These are phyloP conservation scores for Phocides pigmalion DNA, from an alignment of 1,140 invertebrate genomes.

Conservation along the genomic window DNA sequence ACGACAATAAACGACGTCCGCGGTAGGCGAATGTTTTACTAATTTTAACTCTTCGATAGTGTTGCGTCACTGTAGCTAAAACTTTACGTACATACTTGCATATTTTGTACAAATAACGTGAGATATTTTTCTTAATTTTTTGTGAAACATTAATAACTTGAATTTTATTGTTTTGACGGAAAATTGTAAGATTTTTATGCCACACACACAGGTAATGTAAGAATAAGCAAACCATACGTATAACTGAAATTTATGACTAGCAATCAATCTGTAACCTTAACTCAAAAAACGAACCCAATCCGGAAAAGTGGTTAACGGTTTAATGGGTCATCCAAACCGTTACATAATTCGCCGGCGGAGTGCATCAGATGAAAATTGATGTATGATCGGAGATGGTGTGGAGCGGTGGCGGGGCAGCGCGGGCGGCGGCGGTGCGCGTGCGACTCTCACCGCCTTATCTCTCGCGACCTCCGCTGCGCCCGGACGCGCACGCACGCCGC, in stretches of 20 bases:
- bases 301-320: constrained; percentile 41
- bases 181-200: no score
- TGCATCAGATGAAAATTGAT: constrained; percentile 74
- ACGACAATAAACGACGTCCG: constrained; percentile 68
- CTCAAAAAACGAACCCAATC: neutral
- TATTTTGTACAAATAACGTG: constrained; percentile 68
- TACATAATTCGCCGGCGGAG: constrained; percentile 71
- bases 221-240: no score
- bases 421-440: constrained; percentile 67
- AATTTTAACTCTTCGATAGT: constrained; percentile 56
- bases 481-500: constrained; percentile 73
- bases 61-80: constrained; percentile 68
- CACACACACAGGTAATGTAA: no score
- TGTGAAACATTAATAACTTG: neutral
- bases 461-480: constrained; percentile 75
- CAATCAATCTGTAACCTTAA: no score
- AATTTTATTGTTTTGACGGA: neutral
- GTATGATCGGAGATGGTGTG: constrained; percentile 65
- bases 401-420: constrained; percentile 61
- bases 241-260: no score
- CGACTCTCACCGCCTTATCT: constrained; percentile 82
- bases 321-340: constrained; percentile 73
- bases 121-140: constrained; percentile 5
- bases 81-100: constrained; percentile 64
- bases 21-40: constrained; percentile 67